phyloP scores from a whole-genome alignment of 2,888 invertebrate genomes.

The Timema podura region DNA sequence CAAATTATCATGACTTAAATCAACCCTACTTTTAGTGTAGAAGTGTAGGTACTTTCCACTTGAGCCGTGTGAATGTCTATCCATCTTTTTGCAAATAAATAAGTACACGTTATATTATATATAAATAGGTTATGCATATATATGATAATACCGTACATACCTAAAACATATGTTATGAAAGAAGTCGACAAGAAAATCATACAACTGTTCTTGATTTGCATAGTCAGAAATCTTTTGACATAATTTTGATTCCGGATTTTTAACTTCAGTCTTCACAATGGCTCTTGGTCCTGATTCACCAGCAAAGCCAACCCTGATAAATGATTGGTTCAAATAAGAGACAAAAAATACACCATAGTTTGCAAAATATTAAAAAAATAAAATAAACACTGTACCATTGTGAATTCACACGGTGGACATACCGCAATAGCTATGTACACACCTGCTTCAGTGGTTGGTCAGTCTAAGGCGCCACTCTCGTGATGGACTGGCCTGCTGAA shows the following conservation, averaged over 20 bases:
- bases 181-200: constrained; percentile 83
- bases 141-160: constrained; percentile 47
- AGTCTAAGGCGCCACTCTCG: no score
- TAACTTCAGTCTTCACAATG: constrained; percentile 76
- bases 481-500: no score
- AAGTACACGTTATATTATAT: background rate
- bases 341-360: no score
- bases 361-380: no score
- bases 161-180: constrained; percentile 84
- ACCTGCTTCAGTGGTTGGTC: no score
- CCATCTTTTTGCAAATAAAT: background rate
- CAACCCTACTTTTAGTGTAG: background rate
- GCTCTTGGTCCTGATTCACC: constrained; percentile 85
- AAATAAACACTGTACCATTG: no score
- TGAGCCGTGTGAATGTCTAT: background rate
- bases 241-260: constrained; percentile 58
- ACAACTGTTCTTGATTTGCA: constrained; percentile 63
- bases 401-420: no score
- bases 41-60: background rate
- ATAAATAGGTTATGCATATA: background rate
- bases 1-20: no score
- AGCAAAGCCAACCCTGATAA: constrained; percentile 80
- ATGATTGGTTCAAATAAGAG: background rate
- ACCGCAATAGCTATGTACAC: no score
- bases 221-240: constrained; percentile 63